Evolutionary conservation across 2,113 vertebrate genomes (phyloP), one percentile per base, ranked within the genome.

Genomic region (Strigops habroptila): DNA sequence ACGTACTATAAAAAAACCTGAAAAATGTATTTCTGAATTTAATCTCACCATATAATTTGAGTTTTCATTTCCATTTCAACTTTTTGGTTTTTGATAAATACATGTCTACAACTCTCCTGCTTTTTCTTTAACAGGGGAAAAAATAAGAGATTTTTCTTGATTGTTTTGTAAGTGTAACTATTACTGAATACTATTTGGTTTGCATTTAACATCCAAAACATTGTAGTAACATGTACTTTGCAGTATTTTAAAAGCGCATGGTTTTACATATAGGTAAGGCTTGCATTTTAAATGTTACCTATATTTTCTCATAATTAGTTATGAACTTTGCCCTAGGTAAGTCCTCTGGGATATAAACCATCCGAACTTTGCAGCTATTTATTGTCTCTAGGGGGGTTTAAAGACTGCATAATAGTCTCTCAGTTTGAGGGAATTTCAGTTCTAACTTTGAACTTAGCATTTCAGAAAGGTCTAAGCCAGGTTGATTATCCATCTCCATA

Each of bases 291-390:
- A 7, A 84, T 27, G 7, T 65, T 91, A 62, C n/a, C 27, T 87
- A 0, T 57, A 39, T 82, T 91, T 87, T 69, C 46, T n/a, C 41
- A 31, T 62, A 79, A 75, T 87, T 89, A 64, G 18, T 75, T 76
- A 41, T 52, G 70, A 94, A 73, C 30, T 19, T 74, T 57, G 49
- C 41, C 51, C n/a, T 89, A 68, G 41, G 24, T 57, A 82, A 82
- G 28, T 65, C 89, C 67, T 89, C 37, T 85, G 78, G 49, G n/a
- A 73, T 82, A 67, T 43, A 88, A 95, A 81, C 33, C 33, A 89
- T 23, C 51, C 89, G 80, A 93, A 51, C 62, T 91, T 79, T 67
- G n/a, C 37, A 69, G 46, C 30, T 95, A 10, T 93, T 90, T 85
- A 62, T 91, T 94, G 12, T 85, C n/a, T 84, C n/a, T 65, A 3